phyloP scores from a whole-genome alignment of 2,113 vertebrate species.

The Ptyas mucosa region DNA sequence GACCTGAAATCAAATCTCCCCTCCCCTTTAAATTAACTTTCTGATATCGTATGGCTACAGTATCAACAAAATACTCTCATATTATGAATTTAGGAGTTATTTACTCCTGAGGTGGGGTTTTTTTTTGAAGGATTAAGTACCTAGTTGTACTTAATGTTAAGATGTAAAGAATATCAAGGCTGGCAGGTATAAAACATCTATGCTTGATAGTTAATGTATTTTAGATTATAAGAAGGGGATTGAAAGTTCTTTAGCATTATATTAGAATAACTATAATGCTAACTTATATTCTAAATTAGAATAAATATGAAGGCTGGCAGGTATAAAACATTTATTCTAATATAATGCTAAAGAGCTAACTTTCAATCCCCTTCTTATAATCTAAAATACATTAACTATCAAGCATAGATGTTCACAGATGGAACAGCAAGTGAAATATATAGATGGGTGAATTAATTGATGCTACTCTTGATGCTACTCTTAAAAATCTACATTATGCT shows the following conservation, averaged over 20 bases:
- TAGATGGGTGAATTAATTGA: background rate
- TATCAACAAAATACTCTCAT: background rate
- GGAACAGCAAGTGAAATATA: background rate
- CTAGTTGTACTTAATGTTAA: background rate
- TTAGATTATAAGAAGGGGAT: too few species aligned
- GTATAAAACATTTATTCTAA: background rate
- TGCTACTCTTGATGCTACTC: background rate
- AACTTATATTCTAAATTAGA: too few species aligned
- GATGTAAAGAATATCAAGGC: background rate
- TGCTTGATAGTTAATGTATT: too few species aligned
- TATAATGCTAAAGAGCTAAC: background rate
- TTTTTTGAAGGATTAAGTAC: background rate
- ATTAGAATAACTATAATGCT: too few species aligned
- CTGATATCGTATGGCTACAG: background rate
- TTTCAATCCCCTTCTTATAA: background rate
- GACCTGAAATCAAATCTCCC: background rate
- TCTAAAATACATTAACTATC: background rate
- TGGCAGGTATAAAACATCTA: background rate
- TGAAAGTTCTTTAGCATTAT: too few species aligned
- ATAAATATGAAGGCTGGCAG: background rate
- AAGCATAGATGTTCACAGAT: background rate
- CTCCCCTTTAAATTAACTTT: background rate
- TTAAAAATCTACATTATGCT: background rate
- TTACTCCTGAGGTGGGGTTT: background rate
- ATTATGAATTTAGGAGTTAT: background rate